Conservation (phyloP, 2,113 vertebrate species). For the Melanerpes formicivorus region DNA sequence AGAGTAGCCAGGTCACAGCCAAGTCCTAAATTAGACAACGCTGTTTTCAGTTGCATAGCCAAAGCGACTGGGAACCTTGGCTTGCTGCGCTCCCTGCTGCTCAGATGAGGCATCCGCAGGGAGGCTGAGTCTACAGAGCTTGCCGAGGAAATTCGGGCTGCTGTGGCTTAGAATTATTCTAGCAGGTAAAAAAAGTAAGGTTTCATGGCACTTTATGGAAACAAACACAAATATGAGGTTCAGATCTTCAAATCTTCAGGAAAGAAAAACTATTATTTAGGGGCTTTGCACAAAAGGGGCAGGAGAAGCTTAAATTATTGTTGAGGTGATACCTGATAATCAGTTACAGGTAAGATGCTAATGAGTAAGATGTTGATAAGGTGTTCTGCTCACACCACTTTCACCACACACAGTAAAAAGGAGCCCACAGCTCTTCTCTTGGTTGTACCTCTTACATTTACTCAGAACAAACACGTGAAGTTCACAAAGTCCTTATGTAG, state of each 20-base stretch:
- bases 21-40: neutral
- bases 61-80: neutral
- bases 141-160: neutral
- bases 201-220: neutral
- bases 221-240: neutral
- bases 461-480: neutral
- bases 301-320: neutral
- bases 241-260: neutral
- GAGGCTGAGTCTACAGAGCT: neutral
- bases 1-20: neutral
- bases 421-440: neutral
- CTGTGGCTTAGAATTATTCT: neutral
- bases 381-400: neutral
- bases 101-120: neutral
- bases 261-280: neutral
- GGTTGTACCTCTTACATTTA: neutral
- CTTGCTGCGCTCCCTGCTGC: constrained; percentile 58
- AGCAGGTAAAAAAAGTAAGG: neutral
- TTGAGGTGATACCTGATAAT: neutral
- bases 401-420: neutral
- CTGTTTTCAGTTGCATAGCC: neutral
- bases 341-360: neutral
- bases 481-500: no score
- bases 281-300: neutral
- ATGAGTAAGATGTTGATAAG: neutral